A percentile compares a stretch with the other conserved stretches of the same genome.
Conservation (phyloP, 2,797 vertebrate genomes). For the Sebastes taczanowskii region DNA sequence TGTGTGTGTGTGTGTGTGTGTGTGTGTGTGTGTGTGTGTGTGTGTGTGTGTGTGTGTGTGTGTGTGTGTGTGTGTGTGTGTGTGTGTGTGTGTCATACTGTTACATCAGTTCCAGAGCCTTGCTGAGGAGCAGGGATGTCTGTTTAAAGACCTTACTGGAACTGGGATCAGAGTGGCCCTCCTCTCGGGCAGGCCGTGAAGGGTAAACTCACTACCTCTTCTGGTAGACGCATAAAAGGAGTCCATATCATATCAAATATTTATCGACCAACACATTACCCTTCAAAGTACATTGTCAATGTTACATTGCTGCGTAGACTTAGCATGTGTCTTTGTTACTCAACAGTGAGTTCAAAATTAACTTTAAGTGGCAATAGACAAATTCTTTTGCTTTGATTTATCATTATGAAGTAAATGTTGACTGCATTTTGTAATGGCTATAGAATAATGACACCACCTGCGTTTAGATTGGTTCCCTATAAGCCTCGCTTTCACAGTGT, state of each 20-base stretch:
- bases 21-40: slow-evolving; percentile 14
- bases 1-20: slow-evolving; percentile 13
- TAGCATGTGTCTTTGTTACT: background rate
- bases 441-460: background rate
- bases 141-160: slow-evolving; percentile 65
- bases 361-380: background rate
- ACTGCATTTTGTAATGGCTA: background rate
- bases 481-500: background rate
- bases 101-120: slow-evolving; percentile 68
- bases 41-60: background rate
- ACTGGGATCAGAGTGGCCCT: slow-evolving; percentile 23
- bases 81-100: slow-evolving; percentile 39
- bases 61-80: slow-evolving; percentile 9
- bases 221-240: slow-evolving; percentile 4
- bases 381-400: background rate
- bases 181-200: slow-evolving; percentile 1
- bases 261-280: background rate
- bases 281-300: background rate
- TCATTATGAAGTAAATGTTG: background rate
- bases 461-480: background rate
- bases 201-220: slow-evolving; percentile 18
- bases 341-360: background rate
- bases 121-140: slow-evolving; percentile 25
- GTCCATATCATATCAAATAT: background rate
- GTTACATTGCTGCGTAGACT: background rate